phyloP scores from a whole-genome alignment of 2,888 invertebrate genomes.

The Andrena chrysosceles region DNA sequence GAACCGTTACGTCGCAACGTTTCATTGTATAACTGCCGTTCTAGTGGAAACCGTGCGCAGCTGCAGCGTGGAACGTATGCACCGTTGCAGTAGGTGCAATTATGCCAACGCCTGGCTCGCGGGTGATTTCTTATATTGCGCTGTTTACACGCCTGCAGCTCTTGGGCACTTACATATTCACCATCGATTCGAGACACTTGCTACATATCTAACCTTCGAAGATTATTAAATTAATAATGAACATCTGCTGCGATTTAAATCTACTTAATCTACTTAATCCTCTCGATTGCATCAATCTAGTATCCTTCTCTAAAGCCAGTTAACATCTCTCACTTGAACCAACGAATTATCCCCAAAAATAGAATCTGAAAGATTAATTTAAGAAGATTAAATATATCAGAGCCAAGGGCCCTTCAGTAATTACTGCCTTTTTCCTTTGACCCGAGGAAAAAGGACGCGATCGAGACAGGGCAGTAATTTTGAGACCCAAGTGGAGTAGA shows the following conservation, averaged over 20 bases:
- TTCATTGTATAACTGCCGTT: slow-evolving; percentile 53
- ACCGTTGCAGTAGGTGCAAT: slow-evolving; percentile 25
- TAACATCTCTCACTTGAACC: too few species aligned
- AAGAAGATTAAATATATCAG: too few species aligned
- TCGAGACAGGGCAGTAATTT: too few species aligned
- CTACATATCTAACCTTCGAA: slow-evolving; percentile 17
- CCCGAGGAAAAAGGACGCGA: too few species aligned
- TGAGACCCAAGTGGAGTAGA: neutral
- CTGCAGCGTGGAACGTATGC: slow-evolving; percentile 24
- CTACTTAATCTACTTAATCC: too few species aligned
- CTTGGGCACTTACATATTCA: slow-evolving; percentile 5
- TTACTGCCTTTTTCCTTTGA: too few species aligned
- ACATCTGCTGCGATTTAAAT: neutral
- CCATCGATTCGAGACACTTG: neutral
- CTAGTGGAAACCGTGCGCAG: slow-evolving; percentile 35
- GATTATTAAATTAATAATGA: neutral
- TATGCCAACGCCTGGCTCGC: slow-evolving; percentile 6
- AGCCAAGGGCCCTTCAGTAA: too few species aligned
- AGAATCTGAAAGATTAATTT: too few species aligned
- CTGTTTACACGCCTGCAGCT: neutral
- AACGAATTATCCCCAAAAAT: too few species aligned
- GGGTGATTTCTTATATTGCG: slow-evolving; percentile 14
- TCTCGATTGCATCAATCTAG: too few species aligned
- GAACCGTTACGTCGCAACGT: slow-evolving; percentile 54
- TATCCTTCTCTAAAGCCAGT: too few species aligned